phyloP scores from a whole-genome alignment of 1,140 invertebrate species.

The Drosophila kohkoa region DNA sequence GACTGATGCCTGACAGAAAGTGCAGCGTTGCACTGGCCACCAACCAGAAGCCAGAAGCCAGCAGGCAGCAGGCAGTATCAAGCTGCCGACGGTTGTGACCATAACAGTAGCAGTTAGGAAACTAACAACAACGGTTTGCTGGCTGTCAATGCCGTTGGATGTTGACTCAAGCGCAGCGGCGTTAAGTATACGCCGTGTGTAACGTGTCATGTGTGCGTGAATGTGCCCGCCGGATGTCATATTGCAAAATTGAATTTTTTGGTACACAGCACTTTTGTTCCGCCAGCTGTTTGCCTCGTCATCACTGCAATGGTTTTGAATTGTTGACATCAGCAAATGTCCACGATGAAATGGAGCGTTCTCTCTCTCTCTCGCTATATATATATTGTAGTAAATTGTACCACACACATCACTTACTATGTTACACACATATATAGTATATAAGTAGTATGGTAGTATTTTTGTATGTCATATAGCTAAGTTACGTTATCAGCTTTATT shows the following conservation, averaged over 20 bases:
- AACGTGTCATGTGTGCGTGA: conserved; percentile 28
- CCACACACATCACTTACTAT: not conserved
- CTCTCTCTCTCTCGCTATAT: conserved; percentile 30
- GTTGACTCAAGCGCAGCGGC: conserved; percentile 75
- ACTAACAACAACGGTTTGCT: conserved; percentile 57
- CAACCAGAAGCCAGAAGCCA: conserved; percentile 9
- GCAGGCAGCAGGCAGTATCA: conserved; percentile 14
- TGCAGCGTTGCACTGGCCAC: conserved; percentile 54
- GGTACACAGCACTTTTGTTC: conserved; percentile 63
- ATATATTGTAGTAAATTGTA: conserved; percentile 16
- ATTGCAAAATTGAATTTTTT: conserved; percentile 82
- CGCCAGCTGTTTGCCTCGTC: conserved; percentile 77
- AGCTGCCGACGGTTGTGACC: conserved; percentile 23
- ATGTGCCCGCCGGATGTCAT: conserved; percentile 71
- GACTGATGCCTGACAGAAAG: conserved; percentile 26
- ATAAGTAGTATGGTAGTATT: not conserved
- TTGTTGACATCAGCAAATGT: conserved; percentile 68
- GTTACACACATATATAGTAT: conserved; percentile 29
- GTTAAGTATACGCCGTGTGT: conserved; percentile 73
- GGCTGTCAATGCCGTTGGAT: conserved; percentile 61
- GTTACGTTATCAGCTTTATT: conserved; percentile 78
- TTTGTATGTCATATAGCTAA: conserved; percentile 39
- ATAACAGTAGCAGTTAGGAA: conserved; percentile 57
- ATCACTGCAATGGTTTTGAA: conserved; percentile 80
- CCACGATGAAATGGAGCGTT: conserved; percentile 27